Conservation (phyloP, 2,888 invertebrate species). For the Athalia cordata region DNA sequence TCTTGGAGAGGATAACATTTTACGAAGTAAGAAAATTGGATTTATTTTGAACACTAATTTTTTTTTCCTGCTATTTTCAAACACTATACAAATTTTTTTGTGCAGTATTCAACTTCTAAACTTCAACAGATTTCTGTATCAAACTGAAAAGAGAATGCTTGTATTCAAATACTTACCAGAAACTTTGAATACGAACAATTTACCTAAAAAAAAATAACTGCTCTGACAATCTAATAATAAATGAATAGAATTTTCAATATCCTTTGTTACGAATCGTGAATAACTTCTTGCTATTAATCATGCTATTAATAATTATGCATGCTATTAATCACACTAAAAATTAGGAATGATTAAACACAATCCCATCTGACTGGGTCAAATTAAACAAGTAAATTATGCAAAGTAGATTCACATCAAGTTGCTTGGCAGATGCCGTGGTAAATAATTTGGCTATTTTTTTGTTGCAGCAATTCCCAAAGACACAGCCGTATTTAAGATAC, state of each 20-base stretch:
- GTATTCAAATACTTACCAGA: too few species aligned
- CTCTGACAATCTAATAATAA: not conserved
- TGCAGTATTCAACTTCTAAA: too few species aligned
- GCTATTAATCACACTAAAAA: not conserved
- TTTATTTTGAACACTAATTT: conserved; percentile 53
- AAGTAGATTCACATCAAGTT: not conserved
- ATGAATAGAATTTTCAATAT: not conserved
- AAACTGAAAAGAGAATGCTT: too few species aligned
- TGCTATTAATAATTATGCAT: not conserved
- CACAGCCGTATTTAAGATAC: conserved; percentile 84
- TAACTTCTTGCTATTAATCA: not conserved
- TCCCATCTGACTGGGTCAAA: not conserved
- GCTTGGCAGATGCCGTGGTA: conserved; percentile 41
- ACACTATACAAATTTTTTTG: not conserved
- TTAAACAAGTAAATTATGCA: conserved; percentile 1
- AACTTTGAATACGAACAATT: not conserved
- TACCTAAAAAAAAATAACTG: not conserved
- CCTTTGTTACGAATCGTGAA: not conserved
- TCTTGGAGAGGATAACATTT: conserved; percentile 79
- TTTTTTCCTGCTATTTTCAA: not conserved
- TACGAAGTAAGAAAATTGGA: conserved; percentile 76
- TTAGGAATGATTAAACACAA: not conserved
- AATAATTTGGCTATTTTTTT: conserved; percentile 50
- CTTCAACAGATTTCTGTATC: too few species aligned
- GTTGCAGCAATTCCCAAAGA: conserved; percentile 86